Conservation (phyloP, 1,140 invertebrate species). For the Brachionus paranguensis region DNA sequence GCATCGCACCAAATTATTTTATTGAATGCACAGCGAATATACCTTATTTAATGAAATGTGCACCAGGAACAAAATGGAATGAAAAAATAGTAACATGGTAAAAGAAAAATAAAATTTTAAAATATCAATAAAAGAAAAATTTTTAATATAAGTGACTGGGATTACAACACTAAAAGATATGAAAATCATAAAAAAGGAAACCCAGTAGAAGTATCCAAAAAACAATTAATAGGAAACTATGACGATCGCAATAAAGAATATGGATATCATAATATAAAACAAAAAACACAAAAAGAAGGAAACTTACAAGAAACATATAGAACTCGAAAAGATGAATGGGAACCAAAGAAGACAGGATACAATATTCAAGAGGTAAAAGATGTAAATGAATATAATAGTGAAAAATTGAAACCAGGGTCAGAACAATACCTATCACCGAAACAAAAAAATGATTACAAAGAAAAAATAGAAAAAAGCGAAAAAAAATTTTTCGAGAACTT, state of each 20-base stretch:
- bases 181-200: neutral
- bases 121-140: neutral
- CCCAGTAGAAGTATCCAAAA: neutral
- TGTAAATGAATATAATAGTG: too few species aligned
- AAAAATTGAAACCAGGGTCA: too few species aligned
- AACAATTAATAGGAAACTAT: neutral
- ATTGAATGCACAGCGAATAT: conserved; percentile 1
- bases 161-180: neutral
- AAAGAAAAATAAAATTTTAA: neutral
- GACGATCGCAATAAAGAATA: neutral
- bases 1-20: conserved; percentile 27
- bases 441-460: too few species aligned
- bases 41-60: conserved; percentile 40
- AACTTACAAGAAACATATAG: too few species aligned
- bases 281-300: too few species aligned
- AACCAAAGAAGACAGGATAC: too few species aligned
- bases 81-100: conserved; percentile 19
- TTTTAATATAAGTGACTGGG: neutral
- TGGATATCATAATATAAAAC: neutral
- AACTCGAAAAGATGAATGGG: too few species aligned
- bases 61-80: conserved; percentile 31
- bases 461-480: too few species aligned
- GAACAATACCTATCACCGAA: too few species aligned
- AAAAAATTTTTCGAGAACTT: too few species aligned
- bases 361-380: too few species aligned